Evolutionary conservation across 2,888 invertebrate species (phyloP), one percentile per base, ranked within the genome.

Genomic region (Aethes cnicana): DNA sequence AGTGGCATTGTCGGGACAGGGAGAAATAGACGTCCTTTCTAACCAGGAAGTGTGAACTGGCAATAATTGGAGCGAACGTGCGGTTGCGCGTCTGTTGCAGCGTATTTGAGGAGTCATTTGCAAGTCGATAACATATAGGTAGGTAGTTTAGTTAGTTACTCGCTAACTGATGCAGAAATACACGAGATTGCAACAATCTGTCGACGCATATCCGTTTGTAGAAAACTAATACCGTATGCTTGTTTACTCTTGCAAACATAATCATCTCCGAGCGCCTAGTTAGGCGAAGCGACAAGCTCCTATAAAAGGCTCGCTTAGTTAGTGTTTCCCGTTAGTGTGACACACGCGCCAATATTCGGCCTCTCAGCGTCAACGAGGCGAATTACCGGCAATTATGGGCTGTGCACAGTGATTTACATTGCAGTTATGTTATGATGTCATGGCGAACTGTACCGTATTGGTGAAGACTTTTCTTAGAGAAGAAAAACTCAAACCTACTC

Each of bases 11-110:
- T 79, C 68, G 62, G 73, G 72, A 73, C 72, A 72, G 62, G 59
- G 62, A 63, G 71, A 70, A 77, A 75, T 80, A 77, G 69, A 72
- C 72, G 69, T 76, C 73, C 70, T 73, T 72, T 64, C 63, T 66
- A 77, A 80, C 66, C 71, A 77, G 82, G 82, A 81, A 79, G 79
- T 81, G 72, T 73, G 69, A 74, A 77, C 77, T 74, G 72, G 60
- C 71, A 78, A 70, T 77, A 77, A 75, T 76, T 77, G 72, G 64
- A 61, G 60, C 60, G 63, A 70, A 70, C 69, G 72, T 75, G 81
- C 68, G 65, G 66, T 65, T 73, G 37, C 28, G 18, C 70, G 72
- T 71, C 72, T 35, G 36, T 28, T 36, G 17, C 6, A 12, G 12
- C 23, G 14, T 21, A 11, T 6, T 21, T 43, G 21, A 43, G 21